These are phyloP conservation scores for Strigamia crassipes DNA, from an alignment of 2,888 invertebrate genomes.

Conservation along the genomic window DNA sequence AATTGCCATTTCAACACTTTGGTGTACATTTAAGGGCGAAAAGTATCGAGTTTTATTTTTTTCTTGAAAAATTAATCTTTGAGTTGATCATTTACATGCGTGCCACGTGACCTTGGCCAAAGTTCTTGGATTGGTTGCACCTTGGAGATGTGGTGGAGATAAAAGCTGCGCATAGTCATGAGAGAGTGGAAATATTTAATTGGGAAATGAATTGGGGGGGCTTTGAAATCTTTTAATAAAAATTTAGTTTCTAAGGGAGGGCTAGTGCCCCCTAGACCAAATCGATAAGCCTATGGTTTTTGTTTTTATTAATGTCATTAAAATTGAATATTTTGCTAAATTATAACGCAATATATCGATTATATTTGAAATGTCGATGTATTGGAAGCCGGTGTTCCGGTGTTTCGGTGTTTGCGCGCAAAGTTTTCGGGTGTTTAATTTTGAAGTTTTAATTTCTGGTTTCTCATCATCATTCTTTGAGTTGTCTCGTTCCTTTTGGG, in stretches of 20 bases:
- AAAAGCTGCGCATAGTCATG: not conserved
- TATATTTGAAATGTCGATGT: no score
- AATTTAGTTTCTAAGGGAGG: no score
- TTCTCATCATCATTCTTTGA: slow-evolving; percentile 19
- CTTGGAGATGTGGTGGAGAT: not conserved
- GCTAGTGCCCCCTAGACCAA: no score
- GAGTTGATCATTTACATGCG: slow-evolving; percentile 3
- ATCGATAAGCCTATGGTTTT: no score
- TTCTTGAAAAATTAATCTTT: not conserved
- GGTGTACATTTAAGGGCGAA: not conserved
- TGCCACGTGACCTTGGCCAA: not conserved
- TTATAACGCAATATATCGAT: no score
- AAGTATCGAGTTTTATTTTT: not conserved
- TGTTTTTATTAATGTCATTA: no score
- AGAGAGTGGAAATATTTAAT: not conserved
- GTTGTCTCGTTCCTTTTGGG: not conserved
- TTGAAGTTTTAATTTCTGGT: not conserved
- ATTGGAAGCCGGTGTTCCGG: no score
- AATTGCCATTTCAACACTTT: not conserved
- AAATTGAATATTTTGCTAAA: no score
- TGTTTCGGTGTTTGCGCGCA: no score
- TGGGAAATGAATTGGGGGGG: not conserved
- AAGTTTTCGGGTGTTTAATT: no score
- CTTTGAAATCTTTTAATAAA: no score
- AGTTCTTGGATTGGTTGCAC: not conserved